These are phyloP conservation scores for Pterostichus niger DNA, from an alignment of 2,888 invertebrate genomes.

Conservation along the genomic window DNA sequence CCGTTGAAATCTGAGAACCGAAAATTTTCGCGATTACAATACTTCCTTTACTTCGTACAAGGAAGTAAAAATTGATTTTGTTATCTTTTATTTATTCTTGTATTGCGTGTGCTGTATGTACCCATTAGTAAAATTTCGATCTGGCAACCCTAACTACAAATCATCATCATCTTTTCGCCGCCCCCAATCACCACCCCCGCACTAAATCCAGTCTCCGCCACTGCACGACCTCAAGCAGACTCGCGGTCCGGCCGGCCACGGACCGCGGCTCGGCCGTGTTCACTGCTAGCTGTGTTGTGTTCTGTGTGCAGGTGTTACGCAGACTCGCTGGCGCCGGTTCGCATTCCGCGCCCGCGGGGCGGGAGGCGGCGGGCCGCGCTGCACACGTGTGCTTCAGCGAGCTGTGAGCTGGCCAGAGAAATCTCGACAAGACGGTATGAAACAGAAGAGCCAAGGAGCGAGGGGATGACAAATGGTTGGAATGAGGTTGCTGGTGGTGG, in stretches of 20 bases:
- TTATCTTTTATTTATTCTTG: too few relatives aligned
- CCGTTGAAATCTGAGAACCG: too few relatives aligned
- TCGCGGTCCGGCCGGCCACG: not conserved
- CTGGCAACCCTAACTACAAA: too few relatives aligned
- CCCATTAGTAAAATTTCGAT: too few relatives aligned
- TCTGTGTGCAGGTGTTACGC: slow-evolving; percentile 81
- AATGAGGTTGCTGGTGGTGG: too few relatives aligned
- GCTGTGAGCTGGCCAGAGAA: slow-evolving; percentile 10
- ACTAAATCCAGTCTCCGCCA: not conserved
- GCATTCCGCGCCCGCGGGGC: slow-evolving; percentile 78
- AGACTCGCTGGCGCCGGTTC: slow-evolving; percentile 83
- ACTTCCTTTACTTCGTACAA: too few relatives aligned
- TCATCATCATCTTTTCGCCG: too few relatives aligned
- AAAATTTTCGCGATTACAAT: too few relatives aligned
- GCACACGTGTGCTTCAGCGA: slow-evolving; percentile 26
- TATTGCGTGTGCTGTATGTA: too few relatives aligned
- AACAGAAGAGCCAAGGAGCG: not conserved
- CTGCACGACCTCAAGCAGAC: not conserved
- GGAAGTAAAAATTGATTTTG: too few relatives aligned
- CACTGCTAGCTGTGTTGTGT: not conserved
- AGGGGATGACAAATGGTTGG: slow-evolving; percentile 1
- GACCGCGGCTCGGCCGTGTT: not conserved
- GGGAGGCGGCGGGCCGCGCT: slow-evolving; percentile 8
- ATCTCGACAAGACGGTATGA: slow-evolving; percentile 13
- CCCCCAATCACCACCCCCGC: not conserved